Conservation (phyloP, 2,113 vertebrate genomes). For the Pterocles orientalis region DNA sequence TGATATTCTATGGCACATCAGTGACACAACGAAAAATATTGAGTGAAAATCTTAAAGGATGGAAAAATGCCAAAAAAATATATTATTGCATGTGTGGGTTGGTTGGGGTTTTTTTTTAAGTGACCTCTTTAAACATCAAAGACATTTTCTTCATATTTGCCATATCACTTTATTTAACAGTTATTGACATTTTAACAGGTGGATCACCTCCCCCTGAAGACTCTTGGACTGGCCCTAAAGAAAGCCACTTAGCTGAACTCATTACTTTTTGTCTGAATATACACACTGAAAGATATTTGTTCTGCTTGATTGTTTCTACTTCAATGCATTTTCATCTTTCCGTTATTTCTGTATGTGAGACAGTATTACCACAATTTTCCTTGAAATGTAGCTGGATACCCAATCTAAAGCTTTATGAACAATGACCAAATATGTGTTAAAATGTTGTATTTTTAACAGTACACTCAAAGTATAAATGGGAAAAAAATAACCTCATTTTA, state of each 20-base stretch:
- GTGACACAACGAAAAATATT: background rate
- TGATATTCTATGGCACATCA: conserved; percentile 28
- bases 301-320: background rate
- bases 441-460: background rate
- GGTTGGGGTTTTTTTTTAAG: background rate
- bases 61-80: background rate
- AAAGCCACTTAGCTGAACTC: background rate
- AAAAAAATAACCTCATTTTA: background rate
- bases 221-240: background rate
- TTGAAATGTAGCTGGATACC: background rate
- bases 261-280: background rate
- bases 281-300: background rate
- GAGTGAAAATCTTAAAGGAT: background rate
- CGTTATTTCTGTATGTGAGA: background rate
- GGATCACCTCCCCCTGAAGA: background rate
- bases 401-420: background rate
- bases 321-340: background rate
- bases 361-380: background rate
- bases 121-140: background rate
- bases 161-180: background rate
- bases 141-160: background rate
- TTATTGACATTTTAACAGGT: background rate
- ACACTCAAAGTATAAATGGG: background rate
- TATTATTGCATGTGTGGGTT: background rate
- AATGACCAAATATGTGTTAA: background rate